phyloP scores from a whole-genome alignment of 1,140 invertebrate genomes.

The Drosophila tropicalis region DNA sequence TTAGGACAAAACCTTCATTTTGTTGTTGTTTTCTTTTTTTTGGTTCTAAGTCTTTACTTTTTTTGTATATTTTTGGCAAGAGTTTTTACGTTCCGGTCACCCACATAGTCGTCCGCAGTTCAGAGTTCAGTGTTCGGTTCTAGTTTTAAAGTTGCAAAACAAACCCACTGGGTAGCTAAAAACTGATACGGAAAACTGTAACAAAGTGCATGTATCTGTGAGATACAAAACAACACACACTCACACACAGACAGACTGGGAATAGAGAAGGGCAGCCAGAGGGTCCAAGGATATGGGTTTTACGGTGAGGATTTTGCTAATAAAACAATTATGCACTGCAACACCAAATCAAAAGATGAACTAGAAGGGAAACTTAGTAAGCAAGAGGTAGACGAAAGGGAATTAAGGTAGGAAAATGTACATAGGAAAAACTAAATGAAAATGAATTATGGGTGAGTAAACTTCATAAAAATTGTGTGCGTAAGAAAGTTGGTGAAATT shows the following conservation, averaged over 20 bases:
- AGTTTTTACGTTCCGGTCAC: slow-evolving; percentile 39
- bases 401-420: slow-evolving; percentile 1
- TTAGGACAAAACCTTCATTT: background rate
- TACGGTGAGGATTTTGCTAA: slow-evolving; percentile 71
- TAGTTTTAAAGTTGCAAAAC: slow-evolving; percentile 55
- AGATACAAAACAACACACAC: slow-evolving; percentile 52
- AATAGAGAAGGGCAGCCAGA: background rate
- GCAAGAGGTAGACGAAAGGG: slow-evolving; percentile 13
- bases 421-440: background rate
- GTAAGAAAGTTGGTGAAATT: background rate
- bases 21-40: background rate
- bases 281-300: background rate
- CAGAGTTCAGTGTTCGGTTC: slow-evolving; percentile 41
- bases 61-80: slow-evolving; percentile 39
- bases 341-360: slow-evolving; percentile 33
- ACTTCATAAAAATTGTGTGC: background rate
- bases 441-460: background rate
- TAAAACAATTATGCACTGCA: slow-evolving; percentile 78
- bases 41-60: no score
- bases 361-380: slow-evolving; percentile 30
- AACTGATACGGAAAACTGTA: slow-evolving; percentile 24
- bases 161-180: slow-evolving; percentile 55
- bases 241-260: no score
- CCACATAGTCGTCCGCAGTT: slow-evolving; percentile 14
- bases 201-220: slow-evolving; percentile 68